These are phyloP conservation scores for Macrobrachium nipponense DNA, from an alignment of 1,140 invertebrate species.

Conservation along the genomic window DNA sequence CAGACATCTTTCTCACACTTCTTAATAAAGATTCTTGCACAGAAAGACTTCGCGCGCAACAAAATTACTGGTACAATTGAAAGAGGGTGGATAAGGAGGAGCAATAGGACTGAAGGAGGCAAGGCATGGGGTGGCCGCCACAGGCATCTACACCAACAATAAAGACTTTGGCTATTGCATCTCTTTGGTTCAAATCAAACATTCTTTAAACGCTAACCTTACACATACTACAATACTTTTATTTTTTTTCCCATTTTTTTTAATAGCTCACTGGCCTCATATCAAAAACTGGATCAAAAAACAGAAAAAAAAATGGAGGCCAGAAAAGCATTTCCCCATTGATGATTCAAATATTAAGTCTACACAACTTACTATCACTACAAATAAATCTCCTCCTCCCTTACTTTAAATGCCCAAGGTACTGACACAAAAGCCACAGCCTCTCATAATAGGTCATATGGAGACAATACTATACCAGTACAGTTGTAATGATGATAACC, in stretches of 20 bases:
- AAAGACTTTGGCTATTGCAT: slow-evolving; percentile 34
- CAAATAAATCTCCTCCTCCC: background rate
- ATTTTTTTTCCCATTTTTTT: no score
- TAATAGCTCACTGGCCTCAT: no score
- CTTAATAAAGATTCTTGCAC: slow-evolving; percentile 36
- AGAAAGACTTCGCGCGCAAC: slow-evolving; percentile 37
- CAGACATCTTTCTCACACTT: slow-evolving; percentile 57
- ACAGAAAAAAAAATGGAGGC: background rate
- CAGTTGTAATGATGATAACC: slow-evolving; percentile 16
- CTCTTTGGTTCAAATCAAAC: slow-evolving; percentile 43
- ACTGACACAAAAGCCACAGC: slow-evolving; percentile 32
- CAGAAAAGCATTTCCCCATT: background rate
- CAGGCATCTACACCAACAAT: slow-evolving; percentile 38
- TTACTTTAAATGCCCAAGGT: slow-evolving; percentile 36
- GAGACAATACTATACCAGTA: slow-evolving; percentile 21
- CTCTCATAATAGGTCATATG: slow-evolving; percentile 21
- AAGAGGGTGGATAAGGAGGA: slow-evolving; percentile 20
- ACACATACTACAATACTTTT: background rate
- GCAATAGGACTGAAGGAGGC: slow-evolving; percentile 24
- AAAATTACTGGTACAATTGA: slow-evolving; percentile 59
- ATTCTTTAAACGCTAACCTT: background rate
- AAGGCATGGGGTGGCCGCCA: slow-evolving; percentile 28
- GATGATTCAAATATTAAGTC: slow-evolving; percentile 7
- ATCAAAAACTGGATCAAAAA: background rate
- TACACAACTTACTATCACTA: slow-evolving; percentile 23